phyloP scores from a whole-genome alignment of 2,797 vertebrate genomes.

The Apodemus agrarius region DNA sequence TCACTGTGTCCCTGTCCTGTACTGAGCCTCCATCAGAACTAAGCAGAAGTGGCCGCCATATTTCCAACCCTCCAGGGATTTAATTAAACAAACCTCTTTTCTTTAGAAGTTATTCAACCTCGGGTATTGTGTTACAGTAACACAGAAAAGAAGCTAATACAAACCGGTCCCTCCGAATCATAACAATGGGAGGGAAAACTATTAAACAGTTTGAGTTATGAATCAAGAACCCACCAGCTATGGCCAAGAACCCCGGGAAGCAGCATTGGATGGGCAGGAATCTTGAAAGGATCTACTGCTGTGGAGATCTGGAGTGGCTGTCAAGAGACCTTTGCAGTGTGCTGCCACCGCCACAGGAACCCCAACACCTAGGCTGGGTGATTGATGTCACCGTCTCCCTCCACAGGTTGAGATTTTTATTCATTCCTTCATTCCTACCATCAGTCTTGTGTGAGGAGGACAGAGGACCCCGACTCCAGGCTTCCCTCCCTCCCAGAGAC shows the following conservation, averaged over 20 bases:
- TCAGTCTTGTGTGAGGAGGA: background rate
- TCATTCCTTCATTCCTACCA: background rate
- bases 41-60: background rate
- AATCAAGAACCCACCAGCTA: background rate
- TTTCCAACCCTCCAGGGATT: background rate
- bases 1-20: background rate
- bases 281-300: background rate
- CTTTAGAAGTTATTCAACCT: background rate
- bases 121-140: background rate
- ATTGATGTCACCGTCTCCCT: background rate
- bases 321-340: background rate
- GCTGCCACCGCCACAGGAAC: background rate
- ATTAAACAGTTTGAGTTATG: background rate
- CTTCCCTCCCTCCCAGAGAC: background rate
- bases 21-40: background rate
- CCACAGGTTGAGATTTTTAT: conserved; percentile 27
- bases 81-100: background rate
- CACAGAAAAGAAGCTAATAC: background rate
- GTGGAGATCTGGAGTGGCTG: background rate
- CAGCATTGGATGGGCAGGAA: background rate
- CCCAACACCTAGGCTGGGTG: background rate
- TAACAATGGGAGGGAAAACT: background rate
- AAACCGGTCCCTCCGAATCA: background rate
- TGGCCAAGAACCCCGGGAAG: background rate
- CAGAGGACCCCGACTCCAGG: background rate